Base-by-base conservation (phyloP, 2,888 invertebrate genomes). In the Drosophila pegasa region DNA sequence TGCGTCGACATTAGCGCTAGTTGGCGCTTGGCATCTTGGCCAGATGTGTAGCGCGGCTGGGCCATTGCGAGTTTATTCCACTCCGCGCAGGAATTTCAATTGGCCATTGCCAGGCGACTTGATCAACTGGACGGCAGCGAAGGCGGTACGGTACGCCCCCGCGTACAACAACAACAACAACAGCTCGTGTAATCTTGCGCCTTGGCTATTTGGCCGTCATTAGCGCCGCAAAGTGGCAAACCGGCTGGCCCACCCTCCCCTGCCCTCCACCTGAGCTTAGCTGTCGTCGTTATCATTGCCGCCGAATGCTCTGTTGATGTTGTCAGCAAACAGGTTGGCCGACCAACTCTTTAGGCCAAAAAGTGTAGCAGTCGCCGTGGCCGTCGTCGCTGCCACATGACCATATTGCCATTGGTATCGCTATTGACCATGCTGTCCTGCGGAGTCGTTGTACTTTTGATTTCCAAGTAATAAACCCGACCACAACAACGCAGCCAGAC, bases 361-460 rank as follows among this genome's bases (percentile, higher is more conserved):
- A 88, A 81, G 55, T 86, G 79, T 87, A 87, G 86, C 83, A 57
- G 60, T 29, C 43, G 47, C 55, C 51, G 51, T 64, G 47, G 33
- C 45, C 43, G 47, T 51, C 51, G 51, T 64, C 51, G 33, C 45
- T 38, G 52, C 38, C 52, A 52, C 38, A 43, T 59, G 47, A 20
- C 63, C 52, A 54, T 56, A 62, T 33, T 37, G 43, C 41, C 59
- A 45, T 20, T 31, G 43, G 20, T 25, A 59, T 57, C 48, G 43
- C 33, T 45, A 55, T 64, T 58, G 71, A 38, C 56, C 63, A 52
- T 37, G 45, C 66, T 50, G 66, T 69, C 75, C 78, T 83, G 75
- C 75, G 75, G 78, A 76, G 90, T 89, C 90, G 81, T 76, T 88
- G 89, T 81, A 89, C 89, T 89, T 81, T 86, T 75, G 75, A 75